phyloP scores from a whole-genome alignment of 2,797 vertebrate species.

The Notolepis coatsorum region DNA sequence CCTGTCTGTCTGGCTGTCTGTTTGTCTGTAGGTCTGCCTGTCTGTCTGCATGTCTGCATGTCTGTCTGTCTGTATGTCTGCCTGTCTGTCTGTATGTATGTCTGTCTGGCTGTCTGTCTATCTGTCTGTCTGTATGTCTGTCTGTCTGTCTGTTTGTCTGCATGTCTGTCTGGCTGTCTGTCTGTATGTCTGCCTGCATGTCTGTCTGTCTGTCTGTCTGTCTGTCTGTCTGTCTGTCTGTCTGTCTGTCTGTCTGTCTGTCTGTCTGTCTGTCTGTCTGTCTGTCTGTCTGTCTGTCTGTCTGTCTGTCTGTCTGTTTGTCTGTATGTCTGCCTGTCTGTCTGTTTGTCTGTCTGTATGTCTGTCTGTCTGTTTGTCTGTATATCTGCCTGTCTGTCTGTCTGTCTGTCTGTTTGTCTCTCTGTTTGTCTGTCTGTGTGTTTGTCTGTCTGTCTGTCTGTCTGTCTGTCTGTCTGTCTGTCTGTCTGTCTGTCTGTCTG shows the following conservation, averaged over 20 bases:
- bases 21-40: too few species aligned
- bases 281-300: conserved; percentile 12
- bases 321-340: neutral
- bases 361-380: neutral
- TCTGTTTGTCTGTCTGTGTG: neutral
- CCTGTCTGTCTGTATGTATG: neutral
- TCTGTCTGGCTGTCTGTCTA: neutral
- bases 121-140: conserved; percentile 14
- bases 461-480: neutral
- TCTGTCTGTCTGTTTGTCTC: neutral
- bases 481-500: conserved; percentile 6
- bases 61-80: conserved; percentile 9
- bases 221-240: neutral
- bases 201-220: neutral
- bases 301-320: neutral
- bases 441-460: conserved; percentile 14
- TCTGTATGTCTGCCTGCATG: too few species aligned
- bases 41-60: too few species aligned
- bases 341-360: conserved; percentile 9
- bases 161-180: too few species aligned
- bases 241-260: conserved; percentile 7
- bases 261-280: neutral
- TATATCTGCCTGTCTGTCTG: conserved; percentile 8
- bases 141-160: neutral
- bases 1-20: conserved; percentile 12